Evolutionary conservation across 2,113 vertebrate genomes (phyloP).

Genomic region (Anser brachyrhynchus): DNA sequence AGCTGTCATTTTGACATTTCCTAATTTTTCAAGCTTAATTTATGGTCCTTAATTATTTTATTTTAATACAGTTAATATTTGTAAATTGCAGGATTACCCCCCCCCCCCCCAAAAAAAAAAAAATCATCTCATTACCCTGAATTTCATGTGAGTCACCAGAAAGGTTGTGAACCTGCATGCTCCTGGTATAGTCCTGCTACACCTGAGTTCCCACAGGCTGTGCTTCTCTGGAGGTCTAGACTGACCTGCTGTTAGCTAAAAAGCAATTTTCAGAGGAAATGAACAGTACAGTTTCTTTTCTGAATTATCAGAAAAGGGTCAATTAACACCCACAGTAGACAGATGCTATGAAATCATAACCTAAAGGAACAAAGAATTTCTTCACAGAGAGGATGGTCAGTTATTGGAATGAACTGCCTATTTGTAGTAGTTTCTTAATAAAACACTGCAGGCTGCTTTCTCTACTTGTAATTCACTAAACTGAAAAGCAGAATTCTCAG

Average conservation of each 20-base stretch:
- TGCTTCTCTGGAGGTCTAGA: background rate
- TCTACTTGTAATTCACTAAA: background rate
- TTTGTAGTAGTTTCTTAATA: background rate
- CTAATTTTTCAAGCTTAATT: constrained; percentile 20
- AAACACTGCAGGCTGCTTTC: background rate
- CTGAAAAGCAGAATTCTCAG: background rate
- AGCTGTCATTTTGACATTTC: background rate
- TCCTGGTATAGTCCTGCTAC: background rate
- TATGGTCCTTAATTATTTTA: background rate
- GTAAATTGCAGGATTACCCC: background rate
- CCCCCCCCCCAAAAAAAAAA: background rate
- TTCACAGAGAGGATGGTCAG: background rate
- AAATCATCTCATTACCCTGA: background rate
- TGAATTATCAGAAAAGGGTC: background rate
- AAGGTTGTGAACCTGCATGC: background rate
- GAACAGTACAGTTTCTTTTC: background rate
- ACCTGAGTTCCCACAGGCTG: background rate
- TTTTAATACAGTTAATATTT: background rate
- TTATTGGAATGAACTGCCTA: background rate
- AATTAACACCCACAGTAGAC: background rate
- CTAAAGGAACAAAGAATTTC: background rate
- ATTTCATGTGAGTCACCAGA: background rate
- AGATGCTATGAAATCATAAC: background rate
- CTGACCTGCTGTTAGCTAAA: background rate
- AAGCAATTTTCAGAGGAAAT: background rate